These are phyloP conservation scores for Setophaga petechia DNA, from an alignment of 2,113 vertebrate species.

Conservation along the genomic window DNA sequence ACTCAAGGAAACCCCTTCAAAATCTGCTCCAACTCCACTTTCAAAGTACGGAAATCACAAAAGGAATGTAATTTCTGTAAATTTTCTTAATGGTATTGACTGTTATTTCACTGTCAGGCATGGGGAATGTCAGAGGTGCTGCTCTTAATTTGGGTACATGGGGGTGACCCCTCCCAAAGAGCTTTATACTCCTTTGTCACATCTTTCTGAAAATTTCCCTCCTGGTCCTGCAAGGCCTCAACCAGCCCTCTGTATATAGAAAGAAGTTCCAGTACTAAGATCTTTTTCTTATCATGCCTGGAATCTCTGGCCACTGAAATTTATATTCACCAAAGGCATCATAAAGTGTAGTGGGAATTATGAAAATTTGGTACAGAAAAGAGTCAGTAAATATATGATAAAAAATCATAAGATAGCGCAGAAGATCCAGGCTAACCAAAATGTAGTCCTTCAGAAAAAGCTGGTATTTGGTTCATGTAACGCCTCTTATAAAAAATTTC, in stretches of 20 bases:
- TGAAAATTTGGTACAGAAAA: not conserved
- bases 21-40: not conserved
- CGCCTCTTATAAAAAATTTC: not conserved
- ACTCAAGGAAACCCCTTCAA: not conserved
- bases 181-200: not conserved
- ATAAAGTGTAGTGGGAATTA: not conserved
- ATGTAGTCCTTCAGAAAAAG: not conserved
- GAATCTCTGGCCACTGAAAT: not conserved
- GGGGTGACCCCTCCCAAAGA: not conserved
- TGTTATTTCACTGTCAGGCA: not conserved
- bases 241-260: not conserved
- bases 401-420: not conserved
- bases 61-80: not conserved
- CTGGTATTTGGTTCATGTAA: not conserved
- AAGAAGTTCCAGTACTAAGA: not conserved
- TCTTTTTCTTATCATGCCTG: not conserved
- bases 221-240: not conserved
- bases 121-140: not conserved
- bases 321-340: not conserved
- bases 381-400: not conserved
- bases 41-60: not conserved
- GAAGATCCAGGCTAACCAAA: not conserved
- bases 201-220: not conserved
- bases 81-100: accelerated
- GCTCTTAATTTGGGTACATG: not conserved